Percentiles rank a stretch among this genome's conserved stretches.
These are phyloP conservation scores for Zootoca vivipara DNA, from an alignment of 2,113 vertebrate genomes.

Conservation along the genomic window DNA sequence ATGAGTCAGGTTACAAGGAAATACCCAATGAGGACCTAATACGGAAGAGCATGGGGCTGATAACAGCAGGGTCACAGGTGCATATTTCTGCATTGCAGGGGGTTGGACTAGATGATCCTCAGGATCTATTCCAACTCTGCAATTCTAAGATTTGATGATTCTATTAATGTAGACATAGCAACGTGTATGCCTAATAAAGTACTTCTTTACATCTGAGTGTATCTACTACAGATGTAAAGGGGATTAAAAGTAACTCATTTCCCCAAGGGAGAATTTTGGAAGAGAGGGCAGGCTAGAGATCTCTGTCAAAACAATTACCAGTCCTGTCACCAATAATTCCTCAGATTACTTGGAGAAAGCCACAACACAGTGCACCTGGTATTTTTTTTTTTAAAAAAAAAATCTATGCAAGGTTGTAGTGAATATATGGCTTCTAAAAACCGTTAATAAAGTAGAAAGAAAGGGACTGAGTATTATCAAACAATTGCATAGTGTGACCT, in stretches of 20 bases:
- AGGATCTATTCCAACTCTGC: too few relatives aligned
- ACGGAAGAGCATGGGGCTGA: too few relatives aligned
- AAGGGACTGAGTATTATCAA: not conserved
- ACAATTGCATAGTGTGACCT: not conserved
- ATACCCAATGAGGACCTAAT: not conserved
- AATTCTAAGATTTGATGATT: too few relatives aligned
- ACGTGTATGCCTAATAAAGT: not conserved
- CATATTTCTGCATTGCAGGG: too few relatives aligned
- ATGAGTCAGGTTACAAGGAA: too few relatives aligned
- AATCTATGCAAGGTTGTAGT: not conserved
- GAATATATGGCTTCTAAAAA: not conserved
- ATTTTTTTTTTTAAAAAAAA: not conserved
- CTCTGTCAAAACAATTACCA: not conserved
- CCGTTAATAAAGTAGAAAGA: not conserved
- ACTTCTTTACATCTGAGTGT: not conserved
- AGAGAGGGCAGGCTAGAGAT: too few relatives aligned
- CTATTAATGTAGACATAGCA: not conserved
- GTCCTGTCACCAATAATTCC: not conserved
- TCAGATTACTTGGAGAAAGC: not conserved
- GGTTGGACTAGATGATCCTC: too few relatives aligned
- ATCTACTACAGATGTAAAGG: not conserved
- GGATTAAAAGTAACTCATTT: not conserved
- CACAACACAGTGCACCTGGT: not conserved
- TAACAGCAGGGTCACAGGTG: too few relatives aligned
- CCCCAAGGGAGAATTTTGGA: not conserved